Base-by-base conservation (phyloP, 1,140 invertebrate species). In the Argopecten irradians region DNA sequence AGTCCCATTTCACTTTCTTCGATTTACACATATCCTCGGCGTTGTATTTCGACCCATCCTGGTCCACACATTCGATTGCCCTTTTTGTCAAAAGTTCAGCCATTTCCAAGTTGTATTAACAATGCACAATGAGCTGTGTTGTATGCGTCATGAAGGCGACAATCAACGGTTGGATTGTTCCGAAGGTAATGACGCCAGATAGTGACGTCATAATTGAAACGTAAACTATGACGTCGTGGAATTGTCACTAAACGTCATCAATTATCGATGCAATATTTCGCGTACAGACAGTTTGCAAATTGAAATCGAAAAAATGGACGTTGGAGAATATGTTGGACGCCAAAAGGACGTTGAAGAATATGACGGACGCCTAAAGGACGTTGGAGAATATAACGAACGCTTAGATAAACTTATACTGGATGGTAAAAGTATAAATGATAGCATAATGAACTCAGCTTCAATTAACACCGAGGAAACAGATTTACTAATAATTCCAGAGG, bases 121-220 rank as follows among this genome's bases (percentile, higher is more conserved):
- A 71, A 71, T 71, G 55, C 55, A 71, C 55, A 71, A 71, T 71
- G n/a, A n/a, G 55, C 22, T 71, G 28, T 71, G 55, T 2, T 71
- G 55, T 16, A 71, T 16, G 43, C 43, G 55, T 71, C 55, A 71
- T 28, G 55, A 8, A 16, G 1, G n/a, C 55, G 55, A 71, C 55
- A 71, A 71, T 71, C 55, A 71, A 71, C 55, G 55, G 55, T 71
- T 71, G n/a, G 55, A 71, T 71, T 71, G 55, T 71, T n/a, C 55
- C 28, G 16, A 5, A n/a, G 28, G 28, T 71, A 71, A 71, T 71
- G 55, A 71, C 55, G 55, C 55, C 55, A 71, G 55, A 71, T 71
- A 71, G 55, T 71, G 55, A 71, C 55, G 55, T 71, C 55, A 71
- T 11, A 71, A 71, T 71, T 28, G 28, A 46, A 71, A 71, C 55